Evolutionary conservation across 2,888 invertebrate genomes (phyloP).

Genomic region (Phyllotreta striolata): DNA sequence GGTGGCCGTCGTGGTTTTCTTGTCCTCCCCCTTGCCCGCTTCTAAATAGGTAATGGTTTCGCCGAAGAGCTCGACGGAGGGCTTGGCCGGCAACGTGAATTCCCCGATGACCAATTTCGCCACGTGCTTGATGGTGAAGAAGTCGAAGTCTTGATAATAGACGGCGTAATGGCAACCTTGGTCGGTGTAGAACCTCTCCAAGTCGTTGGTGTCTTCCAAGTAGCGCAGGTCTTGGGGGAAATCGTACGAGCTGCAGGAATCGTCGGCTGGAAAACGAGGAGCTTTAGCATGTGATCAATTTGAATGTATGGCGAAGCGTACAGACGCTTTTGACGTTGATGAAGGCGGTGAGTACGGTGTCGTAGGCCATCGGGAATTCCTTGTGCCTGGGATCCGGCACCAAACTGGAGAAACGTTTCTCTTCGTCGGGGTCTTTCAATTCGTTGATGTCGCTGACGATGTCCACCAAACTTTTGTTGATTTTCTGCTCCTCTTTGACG

Average conservation of each 20-base stretch:
- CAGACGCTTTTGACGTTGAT: conserved; percentile 53
- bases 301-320: no score
- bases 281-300: not conserved
- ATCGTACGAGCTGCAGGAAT: not conserved
- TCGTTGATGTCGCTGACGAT: conserved; percentile 55
- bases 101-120: conserved; percentile 60
- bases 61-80: conserved; percentile 60
- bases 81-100: conserved; percentile 54
- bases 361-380: conserved; percentile 57
- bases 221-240: not conserved
- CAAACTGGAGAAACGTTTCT: conserved; percentile 62
- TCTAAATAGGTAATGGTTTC: conserved; percentile 47
- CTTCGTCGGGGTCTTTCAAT: conserved; percentile 53
- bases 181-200: conserved; percentile 68
- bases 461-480: conserved; percentile 45
- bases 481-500: conserved; percentile 15
- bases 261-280: not conserved
- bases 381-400: conserved; percentile 62
- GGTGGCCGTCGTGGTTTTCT: conserved; percentile 19
- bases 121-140: conserved; percentile 63
- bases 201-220: conserved; percentile 61
- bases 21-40: conserved; percentile 33
- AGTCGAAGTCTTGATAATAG: conserved; percentile 65
- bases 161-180: conserved; percentile 68
- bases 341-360: conserved; percentile 68